phyloP scores from a whole-genome alignment of 2,113 vertebrate species.

The Lepisosteus oculatus region DNA sequence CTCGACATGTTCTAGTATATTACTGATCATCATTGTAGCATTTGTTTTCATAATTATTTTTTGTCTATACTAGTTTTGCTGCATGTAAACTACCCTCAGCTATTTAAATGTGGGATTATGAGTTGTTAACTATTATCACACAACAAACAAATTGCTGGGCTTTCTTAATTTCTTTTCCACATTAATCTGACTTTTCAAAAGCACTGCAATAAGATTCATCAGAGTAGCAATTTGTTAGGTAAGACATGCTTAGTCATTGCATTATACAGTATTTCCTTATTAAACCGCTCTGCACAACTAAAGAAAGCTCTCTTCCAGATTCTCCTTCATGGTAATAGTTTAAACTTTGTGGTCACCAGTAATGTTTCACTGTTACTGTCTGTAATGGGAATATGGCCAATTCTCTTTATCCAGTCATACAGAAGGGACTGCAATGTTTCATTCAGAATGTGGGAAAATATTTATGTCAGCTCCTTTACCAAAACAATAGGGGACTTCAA shows the following conservation, averaged over 20 bases:
- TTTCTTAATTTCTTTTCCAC: too few species aligned
- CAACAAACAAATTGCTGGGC: too few species aligned
- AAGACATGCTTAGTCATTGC: background rate
- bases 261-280: background rate
- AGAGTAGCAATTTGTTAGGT: too few species aligned
- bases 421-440: constrained; percentile 41
- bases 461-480: constrained; percentile 11
- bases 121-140: too few species aligned
- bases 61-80: too few species aligned
- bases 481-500: constrained; percentile 37
- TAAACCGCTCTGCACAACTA: background rate
- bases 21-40: too few species aligned
- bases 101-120: too few species aligned
- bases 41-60: too few species aligned
- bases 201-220: too few species aligned
- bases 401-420: constrained; percentile 21
- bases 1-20: too few species aligned
- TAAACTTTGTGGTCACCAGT: background rate
- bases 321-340: background rate
- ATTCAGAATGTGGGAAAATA: constrained; percentile 31
- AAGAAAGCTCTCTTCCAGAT: background rate
- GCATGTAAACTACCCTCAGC: too few species aligned
- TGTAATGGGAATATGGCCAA: constrained; percentile 16
- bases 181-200: too few species aligned
- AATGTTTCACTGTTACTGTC: background rate